Evolutionary conservation across 2,888 invertebrate species (phyloP).

Genomic region (Yponomeuta cagnagella): DNA sequence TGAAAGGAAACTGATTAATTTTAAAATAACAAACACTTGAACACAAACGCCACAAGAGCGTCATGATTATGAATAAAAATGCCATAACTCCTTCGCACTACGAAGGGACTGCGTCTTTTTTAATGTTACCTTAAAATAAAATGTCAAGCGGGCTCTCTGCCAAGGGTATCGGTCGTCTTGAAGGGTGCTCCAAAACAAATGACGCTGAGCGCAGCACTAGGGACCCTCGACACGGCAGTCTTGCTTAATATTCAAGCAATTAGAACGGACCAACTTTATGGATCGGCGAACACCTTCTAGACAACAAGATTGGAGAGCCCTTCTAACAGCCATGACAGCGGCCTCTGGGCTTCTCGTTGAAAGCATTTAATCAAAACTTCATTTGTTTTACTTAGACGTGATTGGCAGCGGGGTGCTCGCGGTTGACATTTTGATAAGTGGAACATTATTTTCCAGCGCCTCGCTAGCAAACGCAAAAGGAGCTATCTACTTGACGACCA

Average conservation of each 20-base stretch:
- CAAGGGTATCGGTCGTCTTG: constrained; percentile 35
- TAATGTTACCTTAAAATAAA: constrained; percentile 48
- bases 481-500: constrained; percentile 69
- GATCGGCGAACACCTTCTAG: constrained; percentile 18
- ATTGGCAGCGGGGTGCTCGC: neutral
- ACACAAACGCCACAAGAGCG: neutral
- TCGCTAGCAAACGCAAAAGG: constrained; percentile 54
- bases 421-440: neutral
- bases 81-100: constrained; percentile 2
- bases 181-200: constrained; percentile 33
- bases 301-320: constrained; percentile 8
- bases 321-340: neutral
- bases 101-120: constrained; percentile 30
- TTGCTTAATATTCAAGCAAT: constrained; percentile 50
- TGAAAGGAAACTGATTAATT: neutral
- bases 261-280: constrained; percentile 24
- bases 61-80: constrained; percentile 9
- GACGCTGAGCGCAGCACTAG: constrained; percentile 14
- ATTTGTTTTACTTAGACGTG: neutral
- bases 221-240: constrained; percentile 28
- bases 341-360: neutral
- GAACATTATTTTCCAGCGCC: constrained; percentile 7
- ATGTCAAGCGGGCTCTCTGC: constrained; percentile 38
- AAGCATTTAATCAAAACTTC: neutral
- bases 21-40: neutral